These are phyloP conservation scores for Augiades crinisus DNA, from an alignment of 2,888 invertebrate genomes.

Conservation along the genomic window DNA sequence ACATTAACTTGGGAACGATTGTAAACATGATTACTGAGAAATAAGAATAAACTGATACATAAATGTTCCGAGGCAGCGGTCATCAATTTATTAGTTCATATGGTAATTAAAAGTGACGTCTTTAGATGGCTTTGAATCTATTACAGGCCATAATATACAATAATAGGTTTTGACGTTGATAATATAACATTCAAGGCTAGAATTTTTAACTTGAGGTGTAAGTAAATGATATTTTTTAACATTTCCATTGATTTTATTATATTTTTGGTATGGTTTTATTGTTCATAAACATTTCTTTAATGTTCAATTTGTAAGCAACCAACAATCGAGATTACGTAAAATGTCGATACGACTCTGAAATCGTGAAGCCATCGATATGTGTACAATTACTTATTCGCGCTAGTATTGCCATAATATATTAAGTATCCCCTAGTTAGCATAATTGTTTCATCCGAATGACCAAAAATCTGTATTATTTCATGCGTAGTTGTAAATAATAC, in stretches of 20 bases:
- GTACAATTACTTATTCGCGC: conserved; percentile 21
- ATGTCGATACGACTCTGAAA: conserved; percentile 8
- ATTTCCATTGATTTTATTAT: not conserved
- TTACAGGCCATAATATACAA: not conserved
- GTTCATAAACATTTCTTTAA: not conserved
- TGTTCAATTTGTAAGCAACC: conserved; percentile 1
- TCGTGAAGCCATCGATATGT: conserved; percentile 11
- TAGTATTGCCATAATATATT: conserved; percentile 23
- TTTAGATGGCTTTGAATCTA: not conserved
- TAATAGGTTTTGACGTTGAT: not conserved
- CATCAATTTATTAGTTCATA: not conserved
- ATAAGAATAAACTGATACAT: not conserved
- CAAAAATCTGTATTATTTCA: conserved; percentile 20
- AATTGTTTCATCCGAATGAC: conserved; percentile 20
- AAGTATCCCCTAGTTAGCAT: conserved; percentile 18
- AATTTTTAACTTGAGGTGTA: not conserved
- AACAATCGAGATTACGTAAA: conserved; percentile 7
- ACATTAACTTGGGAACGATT: not conserved
- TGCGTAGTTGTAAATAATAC: conserved; percentile 17
- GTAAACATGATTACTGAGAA: not conserved
- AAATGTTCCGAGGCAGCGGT: not conserved
- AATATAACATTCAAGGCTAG: not conserved
- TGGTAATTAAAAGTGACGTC: not conserved
- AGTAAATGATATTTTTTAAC: not conserved
- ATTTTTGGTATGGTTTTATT: not conserved